Conservation (phyloP, 2,113 vertebrate species). For the Chaenocephalus aceratus region DNA sequence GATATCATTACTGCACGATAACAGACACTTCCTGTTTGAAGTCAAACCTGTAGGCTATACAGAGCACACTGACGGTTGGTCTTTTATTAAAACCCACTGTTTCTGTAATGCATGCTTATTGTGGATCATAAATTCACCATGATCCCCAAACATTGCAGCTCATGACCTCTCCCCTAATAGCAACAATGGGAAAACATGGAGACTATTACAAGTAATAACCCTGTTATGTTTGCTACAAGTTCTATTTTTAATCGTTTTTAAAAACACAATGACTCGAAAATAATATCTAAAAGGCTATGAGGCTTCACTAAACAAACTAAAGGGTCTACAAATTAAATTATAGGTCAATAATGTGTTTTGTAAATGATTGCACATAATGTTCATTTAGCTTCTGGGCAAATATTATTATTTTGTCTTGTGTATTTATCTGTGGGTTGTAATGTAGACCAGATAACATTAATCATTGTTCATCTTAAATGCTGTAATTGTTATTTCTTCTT, state of each 20-base stretch:
- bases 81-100: constrained; percentile 1
- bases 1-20: too few relatives aligned
- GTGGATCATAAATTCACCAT: constrained; percentile 15
- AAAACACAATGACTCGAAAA: background rate
- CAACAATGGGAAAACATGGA: background rate
- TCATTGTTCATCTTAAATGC: background rate
- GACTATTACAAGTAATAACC: background rate
- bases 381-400: background rate
- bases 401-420: background rate
- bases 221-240: background rate
- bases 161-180: background rate
- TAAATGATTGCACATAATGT: background rate
- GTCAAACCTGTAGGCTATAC: constrained; percentile 23
- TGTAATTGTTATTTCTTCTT: background rate
- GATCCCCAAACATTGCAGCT: background rate
- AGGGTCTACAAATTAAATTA: background rate
- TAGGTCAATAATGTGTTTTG: background rate
- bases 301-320: background rate
- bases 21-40: constrained; percentile 21
- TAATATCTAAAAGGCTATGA: background rate
- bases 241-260: background rate
- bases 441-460: background rate
- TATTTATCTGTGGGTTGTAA: background rate
- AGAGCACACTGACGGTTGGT: background rate
- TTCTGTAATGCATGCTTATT: constrained; percentile 29